Evolutionary conservation across 2,888 invertebrate species (phyloP).

Genomic region (Scaptomyza tumidula): DNA sequence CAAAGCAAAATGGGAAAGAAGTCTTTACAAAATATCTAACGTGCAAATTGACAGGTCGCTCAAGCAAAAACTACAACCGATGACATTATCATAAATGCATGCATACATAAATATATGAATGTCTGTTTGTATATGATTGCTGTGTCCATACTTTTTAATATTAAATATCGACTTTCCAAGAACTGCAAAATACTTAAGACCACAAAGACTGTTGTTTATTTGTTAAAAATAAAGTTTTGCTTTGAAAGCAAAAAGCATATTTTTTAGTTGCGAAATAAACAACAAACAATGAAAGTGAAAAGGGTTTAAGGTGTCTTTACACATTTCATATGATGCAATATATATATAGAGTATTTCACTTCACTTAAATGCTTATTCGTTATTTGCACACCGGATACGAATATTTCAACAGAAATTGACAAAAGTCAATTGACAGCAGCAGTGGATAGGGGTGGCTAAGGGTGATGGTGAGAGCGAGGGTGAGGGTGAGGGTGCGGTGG

Average conservation of each 20-base stretch:
- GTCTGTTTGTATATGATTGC: neutral
- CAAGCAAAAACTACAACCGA: constrained; percentile 20
- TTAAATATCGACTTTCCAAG: neutral
- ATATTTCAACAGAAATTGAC: constrained; percentile 37
- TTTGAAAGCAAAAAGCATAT: too few relatives aligned
- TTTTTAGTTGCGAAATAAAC: too few relatives aligned
- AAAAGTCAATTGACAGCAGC: constrained; percentile 3
- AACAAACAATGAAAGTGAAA: neutral
- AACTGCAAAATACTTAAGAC: neutral
- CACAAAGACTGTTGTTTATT: neutral
- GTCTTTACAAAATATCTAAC: constrained; percentile 3
- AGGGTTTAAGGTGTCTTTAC: neutral
- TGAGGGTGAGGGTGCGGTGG: neutral
- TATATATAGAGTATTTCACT: neutral
- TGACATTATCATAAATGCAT: neutral
- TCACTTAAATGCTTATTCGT: neutral
- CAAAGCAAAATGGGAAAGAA: neutral
- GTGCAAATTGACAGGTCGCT: constrained; percentile 45
- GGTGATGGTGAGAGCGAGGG: neutral
- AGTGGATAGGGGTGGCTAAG: neutral
- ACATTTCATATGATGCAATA: neutral
- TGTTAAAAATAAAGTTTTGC: too few relatives aligned
- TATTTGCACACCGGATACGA: neutral
- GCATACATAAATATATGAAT: too few relatives aligned
- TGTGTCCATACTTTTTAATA: too few relatives aligned